phyloP scores from a whole-genome alignment of 2,797 vertebrate genomes.

The Sebastes hubbsi region DNA sequence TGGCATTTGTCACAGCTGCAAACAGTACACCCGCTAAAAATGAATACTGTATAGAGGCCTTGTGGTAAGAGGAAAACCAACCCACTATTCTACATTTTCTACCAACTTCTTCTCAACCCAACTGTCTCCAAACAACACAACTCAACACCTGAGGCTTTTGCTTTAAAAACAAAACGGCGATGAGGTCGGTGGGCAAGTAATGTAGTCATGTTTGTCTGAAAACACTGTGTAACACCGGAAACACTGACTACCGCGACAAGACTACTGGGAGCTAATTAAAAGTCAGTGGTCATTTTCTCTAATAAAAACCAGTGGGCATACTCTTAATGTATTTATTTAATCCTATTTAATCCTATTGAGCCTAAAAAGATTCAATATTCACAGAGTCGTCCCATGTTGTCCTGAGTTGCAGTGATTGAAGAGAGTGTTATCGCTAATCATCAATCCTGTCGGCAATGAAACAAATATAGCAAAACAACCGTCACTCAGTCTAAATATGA shows the following conservation, averaged over 20 bases:
- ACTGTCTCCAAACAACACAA: background rate
- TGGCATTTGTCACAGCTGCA: conserved; percentile 20
- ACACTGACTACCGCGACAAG: no score
- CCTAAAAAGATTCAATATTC: conserved; percentile 5
- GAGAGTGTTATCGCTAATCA: conserved; percentile 16
- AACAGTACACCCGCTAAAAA: background rate
- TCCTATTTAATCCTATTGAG: background rate
- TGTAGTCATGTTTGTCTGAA: no score
- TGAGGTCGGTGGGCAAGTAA: no score
- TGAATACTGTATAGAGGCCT: background rate
- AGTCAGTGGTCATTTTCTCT: background rate
- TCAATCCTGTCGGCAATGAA: background rate
- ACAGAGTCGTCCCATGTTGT: conserved; percentile 1
- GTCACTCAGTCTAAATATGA: conserved; percentile 3
- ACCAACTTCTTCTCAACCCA: background rate
- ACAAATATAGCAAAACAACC: conserved; percentile 3
- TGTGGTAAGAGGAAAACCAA: background rate
- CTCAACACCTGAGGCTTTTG: background rate
- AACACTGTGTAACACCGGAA: no score
- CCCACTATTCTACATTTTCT: background rate
- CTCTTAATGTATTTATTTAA: conserved; percentile 7
- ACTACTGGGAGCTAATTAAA: background rate
- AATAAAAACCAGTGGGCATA: background rate
- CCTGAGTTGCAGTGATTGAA: conserved; percentile 18
- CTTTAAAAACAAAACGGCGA: no score